Evolutionary conservation across 2,888 invertebrate species (phyloP).

Genomic region (Glomeris marginata): DNA sequence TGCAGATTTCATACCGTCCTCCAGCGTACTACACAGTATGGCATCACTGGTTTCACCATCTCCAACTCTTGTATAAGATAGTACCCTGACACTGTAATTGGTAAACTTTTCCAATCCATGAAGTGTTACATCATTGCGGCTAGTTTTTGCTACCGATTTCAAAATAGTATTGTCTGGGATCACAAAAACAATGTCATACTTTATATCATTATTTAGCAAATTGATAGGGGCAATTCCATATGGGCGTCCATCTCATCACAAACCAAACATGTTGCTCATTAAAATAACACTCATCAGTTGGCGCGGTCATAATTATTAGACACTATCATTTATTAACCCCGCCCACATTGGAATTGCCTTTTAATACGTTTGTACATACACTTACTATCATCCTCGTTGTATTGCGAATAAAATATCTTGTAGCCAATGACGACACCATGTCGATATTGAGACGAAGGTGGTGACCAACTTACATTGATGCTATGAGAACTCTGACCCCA

Average conservation of each 20-base stretch:
- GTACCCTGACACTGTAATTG: conserved; percentile 34
- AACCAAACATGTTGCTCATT: too few relatives aligned
- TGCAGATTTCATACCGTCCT: conserved; percentile 28
- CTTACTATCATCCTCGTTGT: conserved; percentile 11
- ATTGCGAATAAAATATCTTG: conserved; percentile 18
- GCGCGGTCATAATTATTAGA: too few relatives aligned
- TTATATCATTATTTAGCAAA: too few relatives aligned
- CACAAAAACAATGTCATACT: too few relatives aligned
- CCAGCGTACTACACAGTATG: conserved; percentile 29
- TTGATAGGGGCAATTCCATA: too few relatives aligned
- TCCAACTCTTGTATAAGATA: conserved; percentile 33
- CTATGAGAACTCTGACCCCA: conserved; percentile 26
- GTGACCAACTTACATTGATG: conserved; percentile 30
- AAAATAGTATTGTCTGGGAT: too few relatives aligned
- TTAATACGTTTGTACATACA: too few relatives aligned
- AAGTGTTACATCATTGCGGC: conserved; percentile 21
- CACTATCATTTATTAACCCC: too few relatives aligned
- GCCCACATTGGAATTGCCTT: too few relatives aligned
- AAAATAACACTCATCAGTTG: too few relatives aligned
- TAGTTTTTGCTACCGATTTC: too few relatives aligned
- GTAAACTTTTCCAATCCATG: conserved; percentile 30
- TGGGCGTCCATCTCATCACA: too few relatives aligned
- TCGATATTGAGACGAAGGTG: conserved; percentile 28
- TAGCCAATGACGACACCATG: conserved; percentile 32
- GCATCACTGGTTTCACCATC: conserved; percentile 31